Evolutionary conservation across 2,113 vertebrate genomes (phyloP).

Genomic region (Castor canadensis): DNA sequence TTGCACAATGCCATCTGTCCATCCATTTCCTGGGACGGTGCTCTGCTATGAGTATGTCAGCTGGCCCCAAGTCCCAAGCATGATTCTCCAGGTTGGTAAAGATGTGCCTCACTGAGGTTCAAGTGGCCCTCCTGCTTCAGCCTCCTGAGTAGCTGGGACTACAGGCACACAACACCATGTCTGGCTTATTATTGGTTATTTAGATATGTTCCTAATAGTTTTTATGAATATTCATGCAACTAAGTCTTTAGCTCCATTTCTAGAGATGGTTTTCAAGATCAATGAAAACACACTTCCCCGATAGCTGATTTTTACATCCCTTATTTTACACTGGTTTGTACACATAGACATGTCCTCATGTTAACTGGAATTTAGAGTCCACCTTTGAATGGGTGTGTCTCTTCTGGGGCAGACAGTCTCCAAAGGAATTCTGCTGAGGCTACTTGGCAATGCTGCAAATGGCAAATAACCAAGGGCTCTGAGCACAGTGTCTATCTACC

Average conservation of each 20-base stretch:
- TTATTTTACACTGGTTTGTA: not conserved
- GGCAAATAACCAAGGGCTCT: constrained; percentile 17
- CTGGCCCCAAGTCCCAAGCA: not conserved
- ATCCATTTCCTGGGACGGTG: not conserved
- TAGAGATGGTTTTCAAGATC: not conserved
- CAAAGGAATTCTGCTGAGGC: not conserved
- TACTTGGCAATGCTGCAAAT: not conserved
- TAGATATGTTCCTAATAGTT: not conserved
- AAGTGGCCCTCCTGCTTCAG: not conserved
- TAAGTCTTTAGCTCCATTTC: constrained; percentile 8
- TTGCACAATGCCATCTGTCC: not conserved
- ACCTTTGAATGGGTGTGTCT: not conserved
- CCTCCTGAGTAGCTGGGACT: no score
- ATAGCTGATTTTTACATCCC: not conserved
- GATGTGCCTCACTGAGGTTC: not conserved
- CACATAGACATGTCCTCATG: not conserved
- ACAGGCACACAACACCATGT: no score
- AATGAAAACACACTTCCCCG: not conserved
- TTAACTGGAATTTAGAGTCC: not conserved
- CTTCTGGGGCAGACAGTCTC: constrained; percentile 45
- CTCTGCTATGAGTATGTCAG: not conserved
- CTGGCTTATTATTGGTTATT: not conserved
- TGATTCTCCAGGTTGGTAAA: not conserved
- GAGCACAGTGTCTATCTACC: not conserved
- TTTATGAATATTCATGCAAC: not conserved